Conservation (phyloP, 35 echinoderm and acorn worm genomes). For the Lytechinus pictus region DNA sequence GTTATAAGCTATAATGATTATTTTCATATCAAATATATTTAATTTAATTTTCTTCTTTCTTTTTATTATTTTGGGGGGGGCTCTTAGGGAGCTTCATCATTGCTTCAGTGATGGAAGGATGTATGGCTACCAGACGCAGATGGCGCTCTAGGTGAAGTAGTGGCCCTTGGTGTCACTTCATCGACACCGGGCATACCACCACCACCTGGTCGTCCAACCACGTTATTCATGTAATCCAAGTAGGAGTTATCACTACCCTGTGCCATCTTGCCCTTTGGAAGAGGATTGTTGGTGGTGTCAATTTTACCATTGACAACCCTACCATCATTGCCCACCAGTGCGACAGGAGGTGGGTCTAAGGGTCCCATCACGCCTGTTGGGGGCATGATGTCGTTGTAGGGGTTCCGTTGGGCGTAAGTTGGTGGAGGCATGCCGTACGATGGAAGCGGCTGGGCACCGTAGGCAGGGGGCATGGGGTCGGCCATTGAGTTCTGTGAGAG, state of each 20-base stretch:
- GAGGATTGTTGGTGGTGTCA: constrained; percentile 1
- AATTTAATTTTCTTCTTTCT: background rate
- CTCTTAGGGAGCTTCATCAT: too few relatives aligned
- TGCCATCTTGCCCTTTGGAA: background rate
- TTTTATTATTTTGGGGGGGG: background rate
- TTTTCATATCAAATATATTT: background rate
- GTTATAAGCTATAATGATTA: background rate
- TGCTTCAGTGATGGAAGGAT: background rate
- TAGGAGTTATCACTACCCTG: background rate
- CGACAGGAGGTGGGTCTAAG: constrained; percentile 4
- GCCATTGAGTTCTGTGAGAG: background rate
- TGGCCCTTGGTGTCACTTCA: background rate
- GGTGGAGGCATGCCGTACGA: background rate
- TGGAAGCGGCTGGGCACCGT: background rate
- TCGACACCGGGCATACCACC: constrained; percentile 44
- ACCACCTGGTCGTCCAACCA: background rate
- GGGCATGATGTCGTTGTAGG: background rate
- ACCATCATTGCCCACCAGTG: background rate
- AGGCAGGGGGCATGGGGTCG: background rate
- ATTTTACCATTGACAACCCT: background rate
- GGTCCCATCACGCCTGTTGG: background rate
- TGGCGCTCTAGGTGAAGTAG: background rate
- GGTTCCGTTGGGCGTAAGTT: background rate
- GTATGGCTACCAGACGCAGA: background rate
- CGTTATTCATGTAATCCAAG: background rate